phyloP scores from a whole-genome alignment of 2,797 vertebrate species.

The Valencia hispanica region DNA sequence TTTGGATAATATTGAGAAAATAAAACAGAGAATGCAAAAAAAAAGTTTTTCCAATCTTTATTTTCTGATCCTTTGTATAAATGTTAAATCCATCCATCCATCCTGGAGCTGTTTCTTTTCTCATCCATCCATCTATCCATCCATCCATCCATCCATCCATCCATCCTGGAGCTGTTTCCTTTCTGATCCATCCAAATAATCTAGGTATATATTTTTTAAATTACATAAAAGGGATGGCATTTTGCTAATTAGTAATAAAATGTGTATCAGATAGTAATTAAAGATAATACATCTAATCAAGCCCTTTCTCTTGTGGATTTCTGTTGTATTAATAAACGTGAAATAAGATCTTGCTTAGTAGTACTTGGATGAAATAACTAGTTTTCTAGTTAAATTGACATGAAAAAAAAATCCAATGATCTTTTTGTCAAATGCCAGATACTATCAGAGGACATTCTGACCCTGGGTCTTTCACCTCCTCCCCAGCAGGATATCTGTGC shows the following conservation, averaged over 20 bases:
- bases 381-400: background rate
- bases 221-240: background rate
- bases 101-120: background rate
- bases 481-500: slow-evolving; percentile 3
- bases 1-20: background rate
- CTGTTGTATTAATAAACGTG: background rate
- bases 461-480: slow-evolving; percentile 20
- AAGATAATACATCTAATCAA: slow-evolving; percentile 6
- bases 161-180: no score
- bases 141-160: no score
- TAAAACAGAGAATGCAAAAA: background rate
- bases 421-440: slow-evolving; percentile 10
- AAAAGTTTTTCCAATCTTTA: background rate
- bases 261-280: background rate
- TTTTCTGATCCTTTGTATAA: background rate
- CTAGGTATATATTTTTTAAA: background rate
- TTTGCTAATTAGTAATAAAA: background rate
- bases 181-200: no score
- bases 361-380: background rate
- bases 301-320: background rate
- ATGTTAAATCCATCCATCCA: background rate
- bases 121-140: background rate
- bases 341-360: background rate
- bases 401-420: background rate
- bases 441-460: slow-evolving; percentile 7